Evolutionary conservation across 2,797 vertebrate species (phyloP).

Genomic region (Linurgus olivaceus): DNA sequence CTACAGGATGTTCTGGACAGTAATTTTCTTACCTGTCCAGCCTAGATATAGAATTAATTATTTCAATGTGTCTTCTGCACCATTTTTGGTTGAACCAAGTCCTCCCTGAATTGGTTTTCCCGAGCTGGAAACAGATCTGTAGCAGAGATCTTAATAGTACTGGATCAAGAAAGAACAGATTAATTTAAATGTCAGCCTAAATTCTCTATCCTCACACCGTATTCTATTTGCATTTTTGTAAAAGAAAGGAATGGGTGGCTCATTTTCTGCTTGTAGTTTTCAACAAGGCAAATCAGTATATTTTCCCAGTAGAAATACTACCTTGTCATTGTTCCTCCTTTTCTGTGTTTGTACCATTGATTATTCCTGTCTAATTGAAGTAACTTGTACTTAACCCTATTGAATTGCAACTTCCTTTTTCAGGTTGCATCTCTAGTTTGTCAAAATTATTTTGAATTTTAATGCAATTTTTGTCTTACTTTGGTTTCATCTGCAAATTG

Average conservation of each 20-base stretch:
- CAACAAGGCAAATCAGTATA: not conserved
- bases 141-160: not conserved
- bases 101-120: not conserved
- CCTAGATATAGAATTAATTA: not conserved
- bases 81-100: not conserved
- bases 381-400: slow-evolving; percentile 26
- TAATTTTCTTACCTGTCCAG: not conserved
- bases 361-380: not conserved
- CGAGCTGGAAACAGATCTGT: not conserved
- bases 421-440: not conserved
- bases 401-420: not conserved
- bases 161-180: not conserved
- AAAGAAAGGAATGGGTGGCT: not conserved
- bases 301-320: not conserved
- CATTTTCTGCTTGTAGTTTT: not conserved
- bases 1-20: not conserved
- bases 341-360: not conserved
- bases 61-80: not conserved
- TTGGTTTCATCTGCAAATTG: not conserved
- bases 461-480: not conserved
- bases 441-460: slow-evolving; percentile 15
- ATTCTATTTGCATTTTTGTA: not conserved
- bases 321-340: not conserved
- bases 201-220: not conserved
- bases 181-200: not conserved